Evolutionary conservation across 2,888 invertebrate species (phyloP), one percentile per base, ranked within the genome.

Genomic region (Watsonalla cultraria): DNA sequence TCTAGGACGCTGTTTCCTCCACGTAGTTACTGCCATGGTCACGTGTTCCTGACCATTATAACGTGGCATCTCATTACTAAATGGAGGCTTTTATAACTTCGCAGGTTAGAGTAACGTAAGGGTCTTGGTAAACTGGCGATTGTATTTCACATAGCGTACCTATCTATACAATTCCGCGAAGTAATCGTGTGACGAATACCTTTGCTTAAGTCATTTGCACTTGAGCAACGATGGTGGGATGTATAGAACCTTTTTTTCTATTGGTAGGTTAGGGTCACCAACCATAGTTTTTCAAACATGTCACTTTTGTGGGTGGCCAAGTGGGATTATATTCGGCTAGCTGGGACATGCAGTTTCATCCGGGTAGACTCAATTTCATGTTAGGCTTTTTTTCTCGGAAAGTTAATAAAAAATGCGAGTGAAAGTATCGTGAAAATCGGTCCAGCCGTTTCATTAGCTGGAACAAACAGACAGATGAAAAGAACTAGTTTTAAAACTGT

Each of bases 151-250:
- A 68, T 64, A 75, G 68, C 59, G 68, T 65, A 62, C 76, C 72
- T 78, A 80, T 81, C 67, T 75, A 80, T 82, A 81, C 74, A 78
- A 68, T 86, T 83, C 82, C 60, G 64, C 60, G 84, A 85, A 83
- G 56, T 54, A 57, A 60, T 57, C 57, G 64, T 65, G 63, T 70
- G 76, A 74, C 65, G 65, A 72, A 72, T 72, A 61, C 74, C 73
- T 86, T 87, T 84, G 72, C 81, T 71, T 71, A 82, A 81, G 61
- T 77, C 74, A 81, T 86, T 85, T 72, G 72, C 78, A 75, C 68
- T 71, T 58, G 53, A 61, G 57, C 65, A 68, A 64, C 57, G 58
- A 58, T 58, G 72, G 71, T 67, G 75, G 70, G 66, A 65, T 65
- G 60, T 66, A 54, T 62, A 55, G 60, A 59, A 58, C 54, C 56